Evolutionary conservation across 1,140 invertebrate genomes (phyloP).

Genomic region (Bacillus rossius): DNA sequence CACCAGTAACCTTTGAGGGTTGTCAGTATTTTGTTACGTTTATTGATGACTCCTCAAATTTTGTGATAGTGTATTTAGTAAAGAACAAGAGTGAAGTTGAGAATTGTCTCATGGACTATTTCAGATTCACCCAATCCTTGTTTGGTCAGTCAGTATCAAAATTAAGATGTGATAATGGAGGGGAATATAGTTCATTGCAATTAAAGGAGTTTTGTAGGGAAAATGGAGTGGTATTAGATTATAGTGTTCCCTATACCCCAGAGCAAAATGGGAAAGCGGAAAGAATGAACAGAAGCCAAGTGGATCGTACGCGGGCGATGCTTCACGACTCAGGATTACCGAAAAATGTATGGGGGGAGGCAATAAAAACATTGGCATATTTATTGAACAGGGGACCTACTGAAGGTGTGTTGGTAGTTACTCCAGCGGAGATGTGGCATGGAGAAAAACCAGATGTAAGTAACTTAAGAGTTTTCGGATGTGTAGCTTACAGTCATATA

Average conservation of each 20-base stretch:
- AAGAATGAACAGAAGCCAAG: background rate
- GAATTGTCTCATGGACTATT: conserved; percentile 26
- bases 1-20: conserved; percentile 25
- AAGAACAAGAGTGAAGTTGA: conserved; percentile 31
- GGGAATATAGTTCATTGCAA: conserved; percentile 17
- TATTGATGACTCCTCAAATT: conserved; percentile 39
- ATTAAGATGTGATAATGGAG: conserved; percentile 21
- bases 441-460: conserved; percentile 15
- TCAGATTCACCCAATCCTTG: conserved; percentile 1
- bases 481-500: conserved; percentile 16
- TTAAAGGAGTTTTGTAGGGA: conserved; percentile 2
- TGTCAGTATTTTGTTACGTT: conserved; percentile 37
- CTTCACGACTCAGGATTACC: background rate
- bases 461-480: conserved; percentile 20
- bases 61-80: conserved; percentile 32
- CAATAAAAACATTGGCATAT: background rate
- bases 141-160: conserved; percentile 5
- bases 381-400: conserved; percentile 7
- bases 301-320: background rate
- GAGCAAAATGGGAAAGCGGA: background rate
- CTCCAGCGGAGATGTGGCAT: background rate
- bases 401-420: background rate
- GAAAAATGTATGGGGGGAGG: background rate
- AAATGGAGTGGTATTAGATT: conserved; percentile 15
- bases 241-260: conserved; percentile 2